These are phyloP conservation scores for Caenorhabditis uteleia DNA, from an alignment of 2,888 invertebrate species.

Conservation along the genomic window DNA sequence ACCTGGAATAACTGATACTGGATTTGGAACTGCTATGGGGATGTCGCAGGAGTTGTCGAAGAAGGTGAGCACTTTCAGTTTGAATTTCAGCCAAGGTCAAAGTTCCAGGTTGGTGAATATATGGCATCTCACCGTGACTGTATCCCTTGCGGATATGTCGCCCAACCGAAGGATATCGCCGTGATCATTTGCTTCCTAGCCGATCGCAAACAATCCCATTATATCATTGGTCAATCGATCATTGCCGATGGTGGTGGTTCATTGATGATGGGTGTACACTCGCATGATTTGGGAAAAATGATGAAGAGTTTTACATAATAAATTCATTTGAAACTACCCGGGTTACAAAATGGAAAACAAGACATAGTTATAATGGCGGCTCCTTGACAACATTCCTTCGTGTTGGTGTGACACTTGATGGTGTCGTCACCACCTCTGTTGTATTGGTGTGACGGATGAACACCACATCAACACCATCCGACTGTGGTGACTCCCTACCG, in stretches of 20 bases:
- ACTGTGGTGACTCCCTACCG: constrained; percentile 16
- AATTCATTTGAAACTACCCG: no score
- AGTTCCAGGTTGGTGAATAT: constrained; percentile 15
- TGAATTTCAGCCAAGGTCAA: no score
- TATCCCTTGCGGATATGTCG: constrained; percentile 11
- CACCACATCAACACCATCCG: constrained; percentile 15
- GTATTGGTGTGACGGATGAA: neutral
- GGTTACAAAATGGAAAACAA: no score
- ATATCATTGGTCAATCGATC: constrained; percentile 38
- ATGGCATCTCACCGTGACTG: constrained; percentile 13
- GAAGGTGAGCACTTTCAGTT: no score
- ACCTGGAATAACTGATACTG: constrained; percentile 30
- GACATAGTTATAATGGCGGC: constrained; percentile 18
- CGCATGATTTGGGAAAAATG: constrained; percentile 7
- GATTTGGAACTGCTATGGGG: constrained; percentile 28
- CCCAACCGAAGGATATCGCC: constrained; percentile 25
- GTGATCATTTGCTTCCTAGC: constrained; percentile 30
- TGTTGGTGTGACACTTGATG: constrained; percentile 3
- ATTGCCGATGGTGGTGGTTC: constrained; percentile 35
- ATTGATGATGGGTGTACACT: constrained; percentile 10
- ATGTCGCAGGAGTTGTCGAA: constrained; percentile 9
- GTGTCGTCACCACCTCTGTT: neutral
- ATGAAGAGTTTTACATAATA: no score
- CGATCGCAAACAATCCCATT: constrained; percentile 21
- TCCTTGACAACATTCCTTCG: constrained; percentile 28